Evolutionary conservation across 2,113 vertebrate genomes (phyloP).

Genomic region (Equus przewalskii): DNA sequence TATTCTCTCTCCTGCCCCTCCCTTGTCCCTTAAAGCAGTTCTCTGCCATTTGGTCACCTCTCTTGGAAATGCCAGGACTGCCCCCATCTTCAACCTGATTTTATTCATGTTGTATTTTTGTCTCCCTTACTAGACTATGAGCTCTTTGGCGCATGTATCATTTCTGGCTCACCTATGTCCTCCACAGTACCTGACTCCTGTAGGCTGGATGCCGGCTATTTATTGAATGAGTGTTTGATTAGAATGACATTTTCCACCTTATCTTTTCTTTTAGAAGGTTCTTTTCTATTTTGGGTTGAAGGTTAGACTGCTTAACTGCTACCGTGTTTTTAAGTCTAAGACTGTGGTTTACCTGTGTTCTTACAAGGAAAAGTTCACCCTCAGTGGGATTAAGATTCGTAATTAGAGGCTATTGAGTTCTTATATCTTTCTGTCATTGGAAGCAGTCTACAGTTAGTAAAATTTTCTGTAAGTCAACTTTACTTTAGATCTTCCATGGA

Average conservation of each 20-base stretch:
- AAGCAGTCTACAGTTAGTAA: background rate
- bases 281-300: background rate
- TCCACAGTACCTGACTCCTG: background rate
- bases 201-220: background rate
- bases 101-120: background rate
- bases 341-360: slow-evolving; percentile 26
- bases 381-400: background rate
- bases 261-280: slow-evolving; percentile 23
- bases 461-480: background rate
- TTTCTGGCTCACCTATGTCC: background rate
- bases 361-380: background rate
- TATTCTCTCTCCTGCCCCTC: background rate
- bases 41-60: background rate
- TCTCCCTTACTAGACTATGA: background rate
- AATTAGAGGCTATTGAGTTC: background rate
- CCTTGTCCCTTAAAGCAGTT: background rate
- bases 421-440: background rate
- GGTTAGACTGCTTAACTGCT: background rate
- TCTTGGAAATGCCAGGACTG: slow-evolving; percentile 28
- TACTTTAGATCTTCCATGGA: background rate
- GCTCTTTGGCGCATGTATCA: background rate
- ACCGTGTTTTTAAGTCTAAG: background rate
- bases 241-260: background rate
- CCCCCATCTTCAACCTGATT: background rate
- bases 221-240: background rate